Base-by-base conservation (phyloP, 1,140 invertebrate genomes). In the Maniola jurtina region DNA sequence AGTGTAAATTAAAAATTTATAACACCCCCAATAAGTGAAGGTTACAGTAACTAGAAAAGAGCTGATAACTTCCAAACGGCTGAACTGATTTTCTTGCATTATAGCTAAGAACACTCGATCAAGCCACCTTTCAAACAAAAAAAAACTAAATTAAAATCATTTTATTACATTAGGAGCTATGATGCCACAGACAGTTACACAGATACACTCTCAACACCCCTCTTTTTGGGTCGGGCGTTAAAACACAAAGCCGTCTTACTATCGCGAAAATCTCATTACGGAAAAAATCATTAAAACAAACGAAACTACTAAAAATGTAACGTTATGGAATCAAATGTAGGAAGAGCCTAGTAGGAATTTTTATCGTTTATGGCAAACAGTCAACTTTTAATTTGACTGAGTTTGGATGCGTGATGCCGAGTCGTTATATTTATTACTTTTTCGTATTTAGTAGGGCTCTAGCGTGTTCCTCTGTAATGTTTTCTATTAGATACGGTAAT, bases 311-410 rank as follows among this genome's bases (percentile, higher is more conserved):
- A 70, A 71, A 45, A 64, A 59, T 59, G 56, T 68, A 58, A 61
- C 64, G 83, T 77, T 79, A 83, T 71, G 61, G 70, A 83, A 81
- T 78, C 75, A 83, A 84, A 83, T 73, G 78, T 77, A 79, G 73
- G 76, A 79, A 81, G 73, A 62, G 72, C 69, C 63, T 69, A 73
- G 79, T 80, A 63, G 71, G 75, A 64, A 73, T 86, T 87, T 89
- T 88, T 88, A 88, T 88, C 84, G 86, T 86, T 88, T 86, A 86
- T 85, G 79, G 82, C 52, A 55, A 55, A 25, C 86, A 81, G 76
- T 77, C 76, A 86, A 90, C 84, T 90, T 90, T 90, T 90, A 90
- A 90, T 90, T 90, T 84, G 77, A 74, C 76, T 80, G 76, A 86
- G 84, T 88, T 87, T 86, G 59, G 76, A 83, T 88, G 86, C 88